Evolutionary conservation across 1,140 invertebrate species (phyloP), one percentile per base, ranked within the genome.

Genomic region (Akabosia matsudoensis): DNA sequence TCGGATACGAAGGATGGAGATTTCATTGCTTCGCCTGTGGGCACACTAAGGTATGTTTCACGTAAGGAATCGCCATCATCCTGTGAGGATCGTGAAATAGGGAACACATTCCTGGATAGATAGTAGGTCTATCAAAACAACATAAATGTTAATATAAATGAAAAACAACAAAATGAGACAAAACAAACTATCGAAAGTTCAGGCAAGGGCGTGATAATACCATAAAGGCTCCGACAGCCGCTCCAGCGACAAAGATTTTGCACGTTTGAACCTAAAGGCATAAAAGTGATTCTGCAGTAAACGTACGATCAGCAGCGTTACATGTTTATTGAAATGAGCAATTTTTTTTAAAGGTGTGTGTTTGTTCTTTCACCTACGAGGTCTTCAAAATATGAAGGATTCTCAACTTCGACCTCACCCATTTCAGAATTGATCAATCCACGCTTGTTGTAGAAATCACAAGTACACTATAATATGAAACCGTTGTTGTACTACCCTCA

Each of bases 181-280:
- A n/a, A n/a, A n/a, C n/a, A n/a, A n/a, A n/a, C n/a, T n/a, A n/a
- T n/a, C n/a, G n/a, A n/a, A n/a, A n/a, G n/a, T n/a, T n/a, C 14
- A 61, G 4, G 14, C 4, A 61, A 61, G 4, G 13, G 24, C n/a
- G 14, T 61, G 24, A 67, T n/a, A 10, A 67, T 67, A 67, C 61
- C 61, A 67, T 67, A 7, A 67, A 67, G 13, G 61, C 61, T 30
- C 61, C 61, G 13, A 31, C 30, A 4, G 61, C 61, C 28, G 61
- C 61, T 3, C 61, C 61, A 10, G 22, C 3, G 30, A 67, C n/a
- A 22, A 67, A 67, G 4, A 67, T 67, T 67, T 67, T 67, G 61
- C 61, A 67, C 24, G 61, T 67, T 67, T 67, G 61, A 67, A 67
- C 31, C 61, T 67, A 67, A 67, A 67, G 24, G 54, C 14, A 67